These are phyloP conservation scores for Menidia beryllina DNA, from an alignment of 2,113 vertebrate species.

Conservation along the genomic window DNA sequence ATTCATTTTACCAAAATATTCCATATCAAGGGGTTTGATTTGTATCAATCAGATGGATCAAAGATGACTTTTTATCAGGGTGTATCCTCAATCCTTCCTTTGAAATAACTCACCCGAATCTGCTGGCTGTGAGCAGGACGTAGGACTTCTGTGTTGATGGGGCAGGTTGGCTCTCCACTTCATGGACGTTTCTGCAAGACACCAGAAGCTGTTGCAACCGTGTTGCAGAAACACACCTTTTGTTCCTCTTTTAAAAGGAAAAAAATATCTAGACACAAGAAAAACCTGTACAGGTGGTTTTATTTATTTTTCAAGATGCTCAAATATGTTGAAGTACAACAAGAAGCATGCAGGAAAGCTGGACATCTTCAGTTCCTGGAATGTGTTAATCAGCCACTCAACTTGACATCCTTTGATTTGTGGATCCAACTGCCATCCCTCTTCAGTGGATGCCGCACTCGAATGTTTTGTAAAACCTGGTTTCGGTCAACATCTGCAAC, in stretches of 20 bases:
- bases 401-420: background rate
- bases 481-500: constrained; percentile 58
- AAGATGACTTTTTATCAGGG: no score
- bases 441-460: constrained; percentile 53
- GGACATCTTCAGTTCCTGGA: constrained; percentile 7
- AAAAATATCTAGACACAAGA: no score
- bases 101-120: constrained; percentile 67
- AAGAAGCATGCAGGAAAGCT: background rate
- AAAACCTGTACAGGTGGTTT: no score
- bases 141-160: constrained; percentile 13
- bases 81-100: background rate
- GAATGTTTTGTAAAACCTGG: constrained; percentile 50
- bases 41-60: background rate
- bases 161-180: background rate
- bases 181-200: constrained; percentile 30
- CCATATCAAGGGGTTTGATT: background rate
- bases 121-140: constrained; percentile 53
- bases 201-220: background rate
- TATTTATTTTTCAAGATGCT: background rate
- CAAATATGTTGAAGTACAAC: background rate
- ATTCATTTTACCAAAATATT: background rate
- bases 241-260: background rate
- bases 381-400: background rate
- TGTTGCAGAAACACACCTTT: background rate
- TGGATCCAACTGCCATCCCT: constrained; percentile 72